Percentiles rank a stretch among this genome's conserved stretches.
phyloP scores from a whole-genome alignment of 2,113 vertebrate species.

The Probosciger aterrimus region DNA sequence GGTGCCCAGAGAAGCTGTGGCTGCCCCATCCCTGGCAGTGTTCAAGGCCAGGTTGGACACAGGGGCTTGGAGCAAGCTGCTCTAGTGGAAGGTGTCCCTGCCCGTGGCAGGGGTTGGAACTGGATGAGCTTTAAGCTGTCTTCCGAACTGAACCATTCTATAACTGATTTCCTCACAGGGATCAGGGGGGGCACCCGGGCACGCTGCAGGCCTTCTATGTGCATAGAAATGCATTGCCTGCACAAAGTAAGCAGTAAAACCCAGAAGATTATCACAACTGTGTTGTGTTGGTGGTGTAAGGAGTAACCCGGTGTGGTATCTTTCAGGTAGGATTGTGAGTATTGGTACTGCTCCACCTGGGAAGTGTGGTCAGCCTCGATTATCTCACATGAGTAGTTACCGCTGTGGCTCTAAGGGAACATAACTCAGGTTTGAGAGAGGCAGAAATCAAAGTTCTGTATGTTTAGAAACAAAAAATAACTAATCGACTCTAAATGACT shows the following conservation, averaged over 20 bases:
- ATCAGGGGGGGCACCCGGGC: too few relatives aligned
- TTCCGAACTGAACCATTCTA: too few relatives aligned
- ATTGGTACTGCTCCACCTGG: background rate
- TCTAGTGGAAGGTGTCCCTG: too few relatives aligned
- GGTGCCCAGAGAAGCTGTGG: too few relatives aligned
- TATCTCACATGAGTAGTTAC: background rate
- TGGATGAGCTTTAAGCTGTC: too few relatives aligned
- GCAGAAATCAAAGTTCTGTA: background rate
- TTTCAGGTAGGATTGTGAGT: too few relatives aligned
- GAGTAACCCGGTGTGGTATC: fast-evolving
- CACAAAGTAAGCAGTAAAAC: fast-evolving
- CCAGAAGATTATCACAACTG: fast-evolving
- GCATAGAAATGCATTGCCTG: fast-evolving
- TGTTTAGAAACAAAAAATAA: too few relatives aligned
- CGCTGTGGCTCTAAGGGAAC: background rate
- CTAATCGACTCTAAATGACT: background rate
- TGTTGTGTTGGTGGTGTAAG: fast-evolving
- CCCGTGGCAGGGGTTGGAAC: too few relatives aligned
- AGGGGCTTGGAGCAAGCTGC: too few relatives aligned
- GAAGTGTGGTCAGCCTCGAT: background rate
- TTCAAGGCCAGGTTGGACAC: too few relatives aligned
- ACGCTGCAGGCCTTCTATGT: fast-evolving
- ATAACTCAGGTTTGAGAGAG: fast-evolving
- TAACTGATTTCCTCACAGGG: background rate
- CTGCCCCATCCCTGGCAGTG: too few relatives aligned